phyloP scores from a whole-genome alignment of 2,888 invertebrate species.

The Gymnocheta viridis region DNA sequence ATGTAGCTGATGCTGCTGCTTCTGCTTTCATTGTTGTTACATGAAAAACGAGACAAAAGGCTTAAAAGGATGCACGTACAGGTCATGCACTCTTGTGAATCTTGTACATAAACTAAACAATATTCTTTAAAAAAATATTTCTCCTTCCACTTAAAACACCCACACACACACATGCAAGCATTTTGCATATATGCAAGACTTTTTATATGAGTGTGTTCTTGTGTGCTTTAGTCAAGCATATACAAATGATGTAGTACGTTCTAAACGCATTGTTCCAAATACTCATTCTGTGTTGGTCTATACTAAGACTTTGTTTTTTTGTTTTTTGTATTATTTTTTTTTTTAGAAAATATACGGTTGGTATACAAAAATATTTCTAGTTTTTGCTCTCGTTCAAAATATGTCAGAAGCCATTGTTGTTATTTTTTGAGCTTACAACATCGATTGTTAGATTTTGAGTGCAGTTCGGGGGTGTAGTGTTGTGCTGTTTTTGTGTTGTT shows the following conservation, averaged over 20 bases:
- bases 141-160: conserved; percentile 9
- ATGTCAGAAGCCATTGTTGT: conserved; percentile 70
- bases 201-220: conserved; percentile 5
- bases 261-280: conserved; percentile 64
- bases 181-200: neutral
- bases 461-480: neutral
- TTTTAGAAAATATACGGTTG: conserved; percentile 62
- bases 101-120: conserved; percentile 35
- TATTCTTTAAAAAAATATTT: conserved; percentile 42
- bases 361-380: conserved; percentile 68
- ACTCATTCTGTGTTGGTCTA: conserved; percentile 41
- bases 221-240: conserved; percentile 55
- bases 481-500: neutral
- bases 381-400: conserved; percentile 57
- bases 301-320: conserved; percentile 38
- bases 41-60: conserved; percentile 69
- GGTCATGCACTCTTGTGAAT: conserved; percentile 65
- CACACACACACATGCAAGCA: neutral
- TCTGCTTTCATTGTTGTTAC: conserved; percentile 39
- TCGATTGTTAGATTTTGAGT: conserved; percentile 37
- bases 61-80: conserved; percentile 66
- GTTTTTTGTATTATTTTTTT: conserved; percentile 42
- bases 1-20: conserved; percentile 16
- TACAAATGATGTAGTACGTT: conserved; percentile 67
- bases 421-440: conserved; percentile 66